phyloP scores from a whole-genome alignment of 2,113 vertebrate genomes.

The Mola mola region DNA sequence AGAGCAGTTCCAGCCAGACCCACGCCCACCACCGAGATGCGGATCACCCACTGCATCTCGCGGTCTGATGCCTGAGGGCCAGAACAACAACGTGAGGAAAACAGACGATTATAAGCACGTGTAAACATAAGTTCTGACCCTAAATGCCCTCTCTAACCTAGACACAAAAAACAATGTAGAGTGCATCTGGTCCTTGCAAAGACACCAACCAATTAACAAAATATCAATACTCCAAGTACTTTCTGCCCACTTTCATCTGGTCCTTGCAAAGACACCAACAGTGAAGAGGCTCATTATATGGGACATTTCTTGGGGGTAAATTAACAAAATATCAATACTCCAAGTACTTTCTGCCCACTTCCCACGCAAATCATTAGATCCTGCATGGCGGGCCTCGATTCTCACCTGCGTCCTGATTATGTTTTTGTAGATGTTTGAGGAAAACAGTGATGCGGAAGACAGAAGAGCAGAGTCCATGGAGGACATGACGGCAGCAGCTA shows the following conservation, averaged over 20 bases:
- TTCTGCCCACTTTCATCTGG: too few relatives aligned
- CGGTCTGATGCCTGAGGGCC: slow-evolving; percentile 76
- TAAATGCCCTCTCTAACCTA: too few relatives aligned
- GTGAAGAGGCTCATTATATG: slow-evolving; percentile 5
- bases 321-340: slow-evolving; percentile 13
- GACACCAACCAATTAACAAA: slow-evolving; percentile 13
- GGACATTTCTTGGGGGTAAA: slow-evolving; percentile 23
- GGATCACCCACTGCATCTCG: slow-evolving; percentile 86
- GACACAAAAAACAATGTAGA: too few relatives aligned
- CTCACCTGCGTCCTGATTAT: slow-evolving; percentile 69
- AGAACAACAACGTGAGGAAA: too few relatives aligned
- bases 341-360: too few relatives aligned
- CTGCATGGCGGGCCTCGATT: neutral
- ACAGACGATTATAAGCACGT: too few relatives aligned
- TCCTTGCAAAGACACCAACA: neutral
- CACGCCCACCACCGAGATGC: slow-evolving; percentile 79
- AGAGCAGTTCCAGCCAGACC: slow-evolving; percentile 77
- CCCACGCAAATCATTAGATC: too few relatives aligned
- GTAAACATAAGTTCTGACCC: too few relatives aligned
- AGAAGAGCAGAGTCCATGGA: slow-evolving; percentile 81
- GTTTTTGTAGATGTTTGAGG: slow-evolving; percentile 75
- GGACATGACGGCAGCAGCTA: slow-evolving; percentile 79
- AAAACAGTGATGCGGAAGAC: slow-evolving; percentile 75
- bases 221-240: neutral
- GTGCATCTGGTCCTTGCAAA: too few relatives aligned